Percentiles rank a stretch among this genome's conserved stretches.
Conservation (phyloP, 2,888 invertebrate genomes). For the Plagiodera versicolora region DNA sequence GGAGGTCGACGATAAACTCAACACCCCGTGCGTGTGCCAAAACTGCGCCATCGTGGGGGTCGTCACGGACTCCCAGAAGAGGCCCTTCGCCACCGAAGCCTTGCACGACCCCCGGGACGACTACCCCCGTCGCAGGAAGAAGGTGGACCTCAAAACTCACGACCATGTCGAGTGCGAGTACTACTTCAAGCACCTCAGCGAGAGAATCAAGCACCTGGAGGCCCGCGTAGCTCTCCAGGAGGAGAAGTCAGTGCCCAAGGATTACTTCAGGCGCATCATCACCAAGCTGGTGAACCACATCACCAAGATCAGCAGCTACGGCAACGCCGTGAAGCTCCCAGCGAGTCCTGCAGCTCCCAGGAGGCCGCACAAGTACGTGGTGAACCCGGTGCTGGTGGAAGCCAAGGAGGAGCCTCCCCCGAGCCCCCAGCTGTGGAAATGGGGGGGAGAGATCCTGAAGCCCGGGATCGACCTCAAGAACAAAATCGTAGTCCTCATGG, state of each 20-base stretch:
- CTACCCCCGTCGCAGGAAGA: slow-evolving; percentile 15
- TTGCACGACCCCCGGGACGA: slow-evolving; percentile 25
- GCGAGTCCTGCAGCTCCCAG: background rate
- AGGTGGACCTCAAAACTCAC: slow-evolving; percentile 12
- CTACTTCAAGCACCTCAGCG: slow-evolving; percentile 37
- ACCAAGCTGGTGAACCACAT: slow-evolving; percentile 45
- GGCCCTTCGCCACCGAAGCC: slow-evolving; percentile 43
- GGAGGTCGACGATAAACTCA: slow-evolving; percentile 35
- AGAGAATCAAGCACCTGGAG: slow-evolving; percentile 46
- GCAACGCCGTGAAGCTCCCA: slow-evolving; percentile 16
- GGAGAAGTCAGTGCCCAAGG: slow-evolving; percentile 49
- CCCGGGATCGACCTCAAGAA: slow-evolving; percentile 50
- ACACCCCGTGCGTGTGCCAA: slow-evolving; percentile 49
- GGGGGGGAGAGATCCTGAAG: slow-evolving; percentile 49
- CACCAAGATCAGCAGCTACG: slow-evolving; percentile 20
- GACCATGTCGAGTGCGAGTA: slow-evolving; percentile 34
- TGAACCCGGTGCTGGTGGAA: slow-evolving; percentile 15
- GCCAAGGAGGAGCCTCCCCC: background rate
- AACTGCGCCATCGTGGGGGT: slow-evolving; percentile 52
- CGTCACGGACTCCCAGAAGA: slow-evolving; percentile 50
- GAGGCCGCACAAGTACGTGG: slow-evolving; percentile 3
- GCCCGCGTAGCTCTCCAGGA: slow-evolving; percentile 47
- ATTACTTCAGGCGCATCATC: slow-evolving; percentile 51
- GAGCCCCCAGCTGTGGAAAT: slow-evolving; percentile 40
- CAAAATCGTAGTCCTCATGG: slow-evolving; percentile 44